phyloP scores from a whole-genome alignment of 2,888 invertebrate genomes.

The Agrotis puta region DNA sequence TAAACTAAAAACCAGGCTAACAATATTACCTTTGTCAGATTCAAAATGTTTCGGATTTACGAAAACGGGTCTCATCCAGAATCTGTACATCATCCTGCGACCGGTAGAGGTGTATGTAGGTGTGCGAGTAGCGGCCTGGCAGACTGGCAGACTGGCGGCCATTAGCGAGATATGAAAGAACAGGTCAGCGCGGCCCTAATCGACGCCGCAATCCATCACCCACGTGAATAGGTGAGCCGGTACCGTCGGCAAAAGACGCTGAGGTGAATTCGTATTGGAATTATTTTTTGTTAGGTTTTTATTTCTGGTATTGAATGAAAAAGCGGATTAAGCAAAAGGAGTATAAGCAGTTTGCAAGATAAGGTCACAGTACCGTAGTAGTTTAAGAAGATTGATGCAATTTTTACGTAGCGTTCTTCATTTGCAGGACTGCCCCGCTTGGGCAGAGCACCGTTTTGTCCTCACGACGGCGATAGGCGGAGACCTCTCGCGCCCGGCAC shows the following conservation, averaged over 20 bases:
- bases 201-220: conserved; percentile 90
- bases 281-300: neutral
- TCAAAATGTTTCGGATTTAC: neutral
- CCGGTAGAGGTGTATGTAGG: conserved; percentile 60
- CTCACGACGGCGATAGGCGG: no score
- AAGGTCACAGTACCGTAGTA: neutral
- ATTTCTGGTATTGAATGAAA: no score
- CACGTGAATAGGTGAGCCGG: conserved; percentile 86
- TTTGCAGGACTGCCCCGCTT: no score
- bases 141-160: conserved; percentile 73
- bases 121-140: conserved; percentile 40
- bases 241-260: conserved; percentile 70
- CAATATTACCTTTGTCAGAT: neutral
- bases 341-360: no score
- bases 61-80: conserved; percentile 66
- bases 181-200: conserved; percentile 90
- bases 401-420: no score
- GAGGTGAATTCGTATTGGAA: conserved; percentile 9
- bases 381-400: no score
- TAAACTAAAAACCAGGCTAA: neutral
- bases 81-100: conserved; percentile 29
- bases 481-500: no score
- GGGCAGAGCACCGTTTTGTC: no score
- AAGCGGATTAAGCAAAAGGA: no score
- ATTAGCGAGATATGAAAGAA: conserved; percentile 90